Percentiles rank a stretch among this genome's conserved stretches.
phyloP scores from a whole-genome alignment of 2,888 invertebrate species.

The Myopa tessellatipennis region DNA sequence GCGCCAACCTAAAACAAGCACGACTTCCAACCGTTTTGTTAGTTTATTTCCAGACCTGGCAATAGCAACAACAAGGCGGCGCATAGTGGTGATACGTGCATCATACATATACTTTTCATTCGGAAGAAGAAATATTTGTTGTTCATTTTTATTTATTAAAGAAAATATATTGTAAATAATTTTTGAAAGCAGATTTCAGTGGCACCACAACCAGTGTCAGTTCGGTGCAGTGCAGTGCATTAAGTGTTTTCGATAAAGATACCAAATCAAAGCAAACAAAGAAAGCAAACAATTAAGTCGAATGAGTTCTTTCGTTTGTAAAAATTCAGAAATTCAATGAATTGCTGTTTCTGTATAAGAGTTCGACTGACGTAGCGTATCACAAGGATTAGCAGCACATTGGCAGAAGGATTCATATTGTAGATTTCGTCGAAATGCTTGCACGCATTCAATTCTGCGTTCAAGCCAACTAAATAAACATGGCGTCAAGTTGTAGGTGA shows the following conservation, averaged over 20 bases:
- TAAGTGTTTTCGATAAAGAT: neutral
- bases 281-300: constrained; percentile 6
- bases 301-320: constrained; percentile 4
- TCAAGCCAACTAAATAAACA: too few relatives aligned
- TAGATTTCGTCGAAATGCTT: neutral
- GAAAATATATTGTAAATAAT: constrained; percentile 7
- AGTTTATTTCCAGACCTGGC: constrained; percentile 36
- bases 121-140: neutral
- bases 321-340: constrained; percentile 11
- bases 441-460: too few relatives aligned
- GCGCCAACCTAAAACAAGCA: constrained; percentile 22
- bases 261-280: neutral
- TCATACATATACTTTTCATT: constrained; percentile 17
- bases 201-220: too few relatives aligned
- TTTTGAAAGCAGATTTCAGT: constrained; percentile 3
- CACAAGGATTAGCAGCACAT: constrained; percentile 7
- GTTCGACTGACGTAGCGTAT: constrained; percentile 2
- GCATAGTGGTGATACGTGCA: neutral
- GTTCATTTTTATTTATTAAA: neutral
- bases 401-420: constrained; percentile 3
- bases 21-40: constrained; percentile 35
- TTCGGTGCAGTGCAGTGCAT: neutral
- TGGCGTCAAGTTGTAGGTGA: too few relatives aligned
- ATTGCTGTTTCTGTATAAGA: constrained; percentile 29
- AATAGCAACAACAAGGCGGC: constrained; percentile 25